These are phyloP conservation scores for Drosophila ogumai DNA, from an alignment of 1,140 invertebrate species.

Conservation along the genomic window DNA sequence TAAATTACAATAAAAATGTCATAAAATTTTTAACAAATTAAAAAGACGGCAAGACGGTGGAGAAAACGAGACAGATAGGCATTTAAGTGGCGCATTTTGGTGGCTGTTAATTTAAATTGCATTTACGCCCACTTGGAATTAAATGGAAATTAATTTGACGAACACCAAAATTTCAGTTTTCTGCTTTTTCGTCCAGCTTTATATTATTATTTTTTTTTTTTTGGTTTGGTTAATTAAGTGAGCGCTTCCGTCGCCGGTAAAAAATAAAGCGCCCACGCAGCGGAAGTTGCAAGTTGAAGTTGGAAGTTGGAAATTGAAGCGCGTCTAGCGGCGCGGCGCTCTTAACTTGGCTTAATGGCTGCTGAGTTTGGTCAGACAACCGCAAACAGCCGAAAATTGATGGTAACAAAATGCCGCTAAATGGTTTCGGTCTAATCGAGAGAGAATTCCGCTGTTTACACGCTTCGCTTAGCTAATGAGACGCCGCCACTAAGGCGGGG, in stretches of 20 bases:
- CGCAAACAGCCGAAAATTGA: conserved; percentile 50
- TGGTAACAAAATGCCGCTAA: conserved; percentile 79
- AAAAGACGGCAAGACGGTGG: conserved; percentile 24
- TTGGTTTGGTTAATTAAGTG: conserved; percentile 68
- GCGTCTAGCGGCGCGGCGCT: conserved; percentile 42
- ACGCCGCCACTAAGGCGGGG: conserved; percentile 4
- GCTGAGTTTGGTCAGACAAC: conserved; percentile 48
- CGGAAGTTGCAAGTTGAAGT: conserved; percentile 69
- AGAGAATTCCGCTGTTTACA: conserved; percentile 77
- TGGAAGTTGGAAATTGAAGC: conserved; percentile 54
- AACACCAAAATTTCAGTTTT: conserved; percentile 53
- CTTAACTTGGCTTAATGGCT: conserved; percentile 62
- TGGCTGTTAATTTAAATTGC: conserved; percentile 81
- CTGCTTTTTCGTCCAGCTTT: conserved; percentile 12
- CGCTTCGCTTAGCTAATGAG: conserved; percentile 79
- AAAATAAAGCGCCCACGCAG: too few species aligned
- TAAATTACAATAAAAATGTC: conserved; percentile 70
- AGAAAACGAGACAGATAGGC: conserved; percentile 5
- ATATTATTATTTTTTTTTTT: neutral
- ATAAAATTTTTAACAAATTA: conserved; percentile 58
- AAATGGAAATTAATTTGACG: conserved; percentile 80
- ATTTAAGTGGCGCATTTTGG: conserved; percentile 54
- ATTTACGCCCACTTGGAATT: conserved; percentile 81
- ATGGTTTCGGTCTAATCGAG: conserved; percentile 63
- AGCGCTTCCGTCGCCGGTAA: conserved; percentile 67